Evolutionary conservation across 2,888 invertebrate genomes (phyloP).

Genomic region (Euzophera pinguis): DNA sequence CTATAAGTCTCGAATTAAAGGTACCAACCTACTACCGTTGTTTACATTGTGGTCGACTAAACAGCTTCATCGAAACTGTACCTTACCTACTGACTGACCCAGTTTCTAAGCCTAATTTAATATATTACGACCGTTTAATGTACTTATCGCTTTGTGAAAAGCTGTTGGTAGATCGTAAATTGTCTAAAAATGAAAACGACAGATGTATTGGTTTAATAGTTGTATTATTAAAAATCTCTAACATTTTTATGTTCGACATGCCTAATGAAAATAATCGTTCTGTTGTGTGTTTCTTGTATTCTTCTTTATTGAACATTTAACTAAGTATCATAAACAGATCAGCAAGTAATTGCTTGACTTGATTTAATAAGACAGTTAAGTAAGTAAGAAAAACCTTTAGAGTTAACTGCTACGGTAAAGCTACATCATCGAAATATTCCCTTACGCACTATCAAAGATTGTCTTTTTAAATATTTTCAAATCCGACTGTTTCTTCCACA

Average conservation of each 20-base stretch:
- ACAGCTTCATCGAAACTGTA: slow-evolving; percentile 38
- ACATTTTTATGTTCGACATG: not conserved
- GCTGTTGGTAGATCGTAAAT: not conserved
- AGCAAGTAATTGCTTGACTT: too few species aligned
- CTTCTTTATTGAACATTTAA: too few species aligned
- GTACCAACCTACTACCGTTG: slow-evolving; percentile 17
- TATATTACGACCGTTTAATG: slow-evolving; percentile 14
- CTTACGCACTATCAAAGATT: too few species aligned
- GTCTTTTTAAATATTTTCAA: too few species aligned
- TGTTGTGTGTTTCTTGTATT: too few species aligned
- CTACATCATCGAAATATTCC: too few species aligned
- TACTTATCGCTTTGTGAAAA: not conserved
- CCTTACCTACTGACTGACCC: slow-evolving; percentile 48
- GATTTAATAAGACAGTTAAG: too few species aligned
- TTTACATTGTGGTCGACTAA: slow-evolving; percentile 36
- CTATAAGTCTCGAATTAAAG: slow-evolving; percentile 4
- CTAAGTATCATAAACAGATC: too few species aligned
- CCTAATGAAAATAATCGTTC: too few species aligned
- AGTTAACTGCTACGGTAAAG: too few species aligned
- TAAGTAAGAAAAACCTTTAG: too few species aligned
- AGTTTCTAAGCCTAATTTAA: slow-evolving; percentile 46
- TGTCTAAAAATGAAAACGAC: not conserved
- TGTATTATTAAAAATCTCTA: not conserved
- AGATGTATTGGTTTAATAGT: not conserved
- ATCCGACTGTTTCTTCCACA: too few species aligned